Percentiles rank a stretch among this genome's conserved stretches.
phyloP scores from a whole-genome alignment of 1,140 invertebrate genomes.

The Drosophila busckii region DNA sequence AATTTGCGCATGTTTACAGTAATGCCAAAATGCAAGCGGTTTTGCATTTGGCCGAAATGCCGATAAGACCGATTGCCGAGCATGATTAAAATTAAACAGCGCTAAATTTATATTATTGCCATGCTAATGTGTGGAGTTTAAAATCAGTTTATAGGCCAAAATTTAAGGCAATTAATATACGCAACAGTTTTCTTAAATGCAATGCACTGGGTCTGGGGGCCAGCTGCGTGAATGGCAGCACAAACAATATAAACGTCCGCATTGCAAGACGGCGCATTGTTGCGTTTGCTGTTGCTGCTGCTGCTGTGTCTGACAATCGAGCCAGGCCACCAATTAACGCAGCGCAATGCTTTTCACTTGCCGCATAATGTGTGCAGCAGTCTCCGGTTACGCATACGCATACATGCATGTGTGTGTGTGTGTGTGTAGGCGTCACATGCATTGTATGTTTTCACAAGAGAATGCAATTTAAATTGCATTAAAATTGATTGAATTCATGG shows the following conservation, averaged over 20 bases:
- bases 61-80: slow-evolving; percentile 2
- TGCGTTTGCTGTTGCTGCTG: background rate
- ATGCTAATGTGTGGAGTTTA: too few species aligned
- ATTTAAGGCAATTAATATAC: too few species aligned
- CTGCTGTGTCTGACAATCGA: slow-evolving; percentile 1
- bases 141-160: too few species aligned
- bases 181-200: too few species aligned
- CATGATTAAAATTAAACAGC: too few species aligned
- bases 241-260: slow-evolving; percentile 52
- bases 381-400: background rate
- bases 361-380: slow-evolving; percentile 48
- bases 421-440: slow-evolving; percentile 39
- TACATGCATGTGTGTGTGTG: slow-evolving; percentile 13
- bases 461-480: slow-evolving; percentile 77
- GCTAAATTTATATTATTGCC: too few species aligned
- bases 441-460: slow-evolving; percentile 74
- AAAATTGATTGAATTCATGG: slow-evolving; percentile 75
- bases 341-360: slow-evolving; percentile 48
- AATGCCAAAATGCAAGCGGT: slow-evolving; percentile 36
- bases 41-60: slow-evolving; percentile 13
- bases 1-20: slow-evolving; percentile 49
- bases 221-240: slow-evolving; percentile 43
- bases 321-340: slow-evolving; percentile 68
- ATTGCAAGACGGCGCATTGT: slow-evolving; percentile 25
- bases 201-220: too few species aligned